These are phyloP conservation scores for Alectoris magna DNA, from an alignment of 2,797 vertebrate species.

Conservation along the genomic window DNA sequence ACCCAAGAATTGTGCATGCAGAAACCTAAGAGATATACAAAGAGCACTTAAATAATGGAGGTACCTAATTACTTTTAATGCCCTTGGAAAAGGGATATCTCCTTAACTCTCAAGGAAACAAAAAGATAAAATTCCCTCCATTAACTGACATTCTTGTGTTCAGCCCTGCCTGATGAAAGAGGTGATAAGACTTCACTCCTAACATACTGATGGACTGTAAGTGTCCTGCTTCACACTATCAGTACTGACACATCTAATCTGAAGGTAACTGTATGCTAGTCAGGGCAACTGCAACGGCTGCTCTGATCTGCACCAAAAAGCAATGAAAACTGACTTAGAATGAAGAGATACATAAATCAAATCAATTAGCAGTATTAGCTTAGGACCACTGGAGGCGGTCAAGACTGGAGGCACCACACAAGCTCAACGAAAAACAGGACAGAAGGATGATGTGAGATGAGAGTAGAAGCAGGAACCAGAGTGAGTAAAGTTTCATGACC, in stretches of 20 bases:
- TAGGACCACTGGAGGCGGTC: background rate
- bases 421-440: background rate
- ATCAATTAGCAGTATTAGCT: background rate
- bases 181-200: background rate
- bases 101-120: background rate
- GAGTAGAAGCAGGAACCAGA: background rate
- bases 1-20: background rate
- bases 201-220: background rate
- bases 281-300: background rate
- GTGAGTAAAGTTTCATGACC: background rate
- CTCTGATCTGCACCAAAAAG: background rate
- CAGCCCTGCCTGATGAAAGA: background rate
- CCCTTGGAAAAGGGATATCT: background rate
- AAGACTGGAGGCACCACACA: background rate
- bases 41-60: background rate
- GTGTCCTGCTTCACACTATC: background rate
- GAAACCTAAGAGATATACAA: background rate
- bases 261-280: background rate
- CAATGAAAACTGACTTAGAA: background rate
- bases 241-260: constrained; percentile 4
- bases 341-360: background rate
- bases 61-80: background rate
- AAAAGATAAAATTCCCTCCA: background rate
- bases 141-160: background rate
- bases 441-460: background rate